Evolutionary conservation across 2,113 vertebrate genomes (phyloP), one percentile per base, ranked within the genome.

Genomic region (Colistium nudipinnis): DNA sequence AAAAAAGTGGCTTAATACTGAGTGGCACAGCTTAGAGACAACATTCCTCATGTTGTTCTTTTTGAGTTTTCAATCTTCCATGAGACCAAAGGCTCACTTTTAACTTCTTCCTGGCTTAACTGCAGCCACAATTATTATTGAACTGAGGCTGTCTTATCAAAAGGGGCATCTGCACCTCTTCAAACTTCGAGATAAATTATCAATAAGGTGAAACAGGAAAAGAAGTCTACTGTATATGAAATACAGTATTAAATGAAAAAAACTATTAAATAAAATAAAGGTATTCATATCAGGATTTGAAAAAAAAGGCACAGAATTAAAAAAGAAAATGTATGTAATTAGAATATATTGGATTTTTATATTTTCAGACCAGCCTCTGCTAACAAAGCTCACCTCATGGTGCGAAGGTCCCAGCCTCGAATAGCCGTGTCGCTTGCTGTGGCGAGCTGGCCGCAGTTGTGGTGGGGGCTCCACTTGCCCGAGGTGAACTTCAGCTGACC

Each of bases 401-500:
- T 97, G 71, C 97, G 93, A 0, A 95, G 95, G 84, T 99, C 98
- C 98, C 98, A 99, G 35, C 97, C 98, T 4, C 97, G 92, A 64
- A 99, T 94, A 43, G 93, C 80, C 0, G 95, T 97, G 81, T 99
- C 98, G 0, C 94, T 99, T 0, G 98, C 97, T 0, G 98, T 99
- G 84, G 96, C 96, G 66, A 98, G 93, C 89, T 99, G 98, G 19
- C 95, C 96, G 76, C 96, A 96, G 82, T 94, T 98, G 92, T 99
- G 98, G 78, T 99, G 98, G 0, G 98, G 97, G 87, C 97, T 97
- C 97, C 98, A 99, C 54, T 94, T 95, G 45, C 97, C 98, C 0
- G 95, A 93, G 14, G 95, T 99, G 90, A 99, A 98, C 91, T 92
- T 97, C 83, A 98, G 91, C 85, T 98, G 98, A 28, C 98, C 98